phyloP scores from a whole-genome alignment of 2,113 vertebrate genomes.

The Euleptes europaea region DNA sequence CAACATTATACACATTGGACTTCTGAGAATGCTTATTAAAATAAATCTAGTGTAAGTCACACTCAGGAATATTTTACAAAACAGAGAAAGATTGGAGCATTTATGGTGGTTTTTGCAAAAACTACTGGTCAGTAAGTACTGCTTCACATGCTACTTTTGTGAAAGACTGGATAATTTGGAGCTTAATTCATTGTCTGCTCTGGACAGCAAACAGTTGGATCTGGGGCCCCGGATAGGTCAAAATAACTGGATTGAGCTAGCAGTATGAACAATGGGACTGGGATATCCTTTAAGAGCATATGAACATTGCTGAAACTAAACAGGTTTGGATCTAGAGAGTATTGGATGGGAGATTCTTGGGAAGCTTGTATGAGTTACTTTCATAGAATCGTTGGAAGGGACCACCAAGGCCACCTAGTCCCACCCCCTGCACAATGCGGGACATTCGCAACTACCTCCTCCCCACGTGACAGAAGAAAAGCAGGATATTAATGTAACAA shows the following conservation, averaged over 20 bases:
- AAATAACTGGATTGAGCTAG: neutral
- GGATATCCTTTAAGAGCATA: no score
- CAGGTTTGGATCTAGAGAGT: no score
- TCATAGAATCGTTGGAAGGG: no score
- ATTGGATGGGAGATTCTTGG: no score
- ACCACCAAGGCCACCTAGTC: no score
- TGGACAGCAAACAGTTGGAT: neutral
- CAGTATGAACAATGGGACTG: neutral
- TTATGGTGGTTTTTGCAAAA: constrained; percentile 33
- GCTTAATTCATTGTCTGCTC: neutral
- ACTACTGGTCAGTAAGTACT: constrained; percentile 46
- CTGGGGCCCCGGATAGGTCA: neutral
- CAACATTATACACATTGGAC: constrained; percentile 76
- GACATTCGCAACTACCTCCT: no score
- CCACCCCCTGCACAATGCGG: no score
- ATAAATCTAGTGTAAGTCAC: constrained; percentile 76
- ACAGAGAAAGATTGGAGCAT: constrained; percentile 53
- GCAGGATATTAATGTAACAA: no score
- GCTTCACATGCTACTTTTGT: constrained; percentile 8
- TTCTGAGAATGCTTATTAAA: constrained; percentile 78
- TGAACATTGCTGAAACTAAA: no score
- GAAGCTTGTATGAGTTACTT: no score
- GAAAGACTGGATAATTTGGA: neutral
- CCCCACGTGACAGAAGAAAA: no score
- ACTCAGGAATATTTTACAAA: constrained; percentile 68